These are phyloP conservation scores for Poecilia picta DNA, from an alignment of 2,797 vertebrate species.

Conservation along the genomic window DNA sequence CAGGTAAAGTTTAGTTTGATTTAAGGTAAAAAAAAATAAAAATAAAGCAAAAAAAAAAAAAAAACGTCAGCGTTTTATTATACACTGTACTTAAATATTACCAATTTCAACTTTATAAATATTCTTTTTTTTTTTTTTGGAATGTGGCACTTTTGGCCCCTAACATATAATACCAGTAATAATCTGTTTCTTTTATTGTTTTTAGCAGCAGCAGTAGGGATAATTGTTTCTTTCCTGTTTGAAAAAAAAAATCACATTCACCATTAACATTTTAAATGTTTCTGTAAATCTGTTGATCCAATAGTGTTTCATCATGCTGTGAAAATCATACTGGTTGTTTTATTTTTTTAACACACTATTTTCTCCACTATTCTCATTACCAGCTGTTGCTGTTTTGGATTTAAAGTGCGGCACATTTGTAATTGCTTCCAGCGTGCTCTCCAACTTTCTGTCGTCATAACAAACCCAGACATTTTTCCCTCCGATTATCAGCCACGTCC, in stretches of 20 bases:
- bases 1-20: neutral
- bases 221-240: neutral
- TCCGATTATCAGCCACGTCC: conserved; percentile 44
- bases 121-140: neutral
- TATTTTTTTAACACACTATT: neutral
- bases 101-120: neutral
- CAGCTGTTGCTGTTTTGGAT: neutral
- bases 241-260: neutral
- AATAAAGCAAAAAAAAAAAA: too few species aligned
- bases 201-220: neutral
- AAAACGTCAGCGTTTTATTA: neutral
- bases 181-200: neutral
- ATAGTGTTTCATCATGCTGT: neutral
- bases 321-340: neutral
- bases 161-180: neutral
- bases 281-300: neutral
- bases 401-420: neutral
- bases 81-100: neutral
- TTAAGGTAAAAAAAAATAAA: neutral
- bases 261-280: conserved; percentile 1
- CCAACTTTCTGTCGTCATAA: conserved; percentile 25
- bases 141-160: neutral
- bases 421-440: conserved; percentile 16
- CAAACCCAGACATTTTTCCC: conserved; percentile 44
- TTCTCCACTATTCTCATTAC: neutral